phyloP scores from a whole-genome alignment of 2,888 invertebrate genomes.

The Limnephilus auricula region DNA sequence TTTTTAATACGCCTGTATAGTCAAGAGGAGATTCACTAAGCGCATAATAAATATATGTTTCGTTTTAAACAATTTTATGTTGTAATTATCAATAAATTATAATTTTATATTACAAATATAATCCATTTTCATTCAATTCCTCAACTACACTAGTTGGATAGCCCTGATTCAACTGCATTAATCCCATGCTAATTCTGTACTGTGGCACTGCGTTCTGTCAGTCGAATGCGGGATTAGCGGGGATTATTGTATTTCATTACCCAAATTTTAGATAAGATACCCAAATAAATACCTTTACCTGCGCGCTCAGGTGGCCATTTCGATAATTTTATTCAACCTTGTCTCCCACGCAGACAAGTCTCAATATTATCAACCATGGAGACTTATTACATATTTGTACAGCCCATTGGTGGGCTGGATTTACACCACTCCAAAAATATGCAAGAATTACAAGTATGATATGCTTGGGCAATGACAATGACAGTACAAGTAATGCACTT shows the following conservation, averaged over 20 bases:
- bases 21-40: constrained; percentile 49
- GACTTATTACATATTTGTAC: background rate
- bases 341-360: background rate
- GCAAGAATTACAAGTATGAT: background rate
- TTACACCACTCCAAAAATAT: background rate
- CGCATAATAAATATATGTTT: constrained; percentile 59
- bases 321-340: background rate
- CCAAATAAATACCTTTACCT: no score
- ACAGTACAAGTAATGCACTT: no score
- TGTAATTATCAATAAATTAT: constrained; percentile 65
- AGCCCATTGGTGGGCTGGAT: background rate
- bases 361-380: background rate
- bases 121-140: constrained; percentile 54
- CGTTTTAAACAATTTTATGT: constrained; percentile 61
- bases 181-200: background rate
- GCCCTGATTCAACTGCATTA: constrained; percentile 46
- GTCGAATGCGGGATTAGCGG: background rate
- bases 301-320: background rate
- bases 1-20: constrained; percentile 45
- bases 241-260: constrained; percentile 10
- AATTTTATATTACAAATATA: constrained; percentile 63
- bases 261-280: background rate
- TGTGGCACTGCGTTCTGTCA: background rate
- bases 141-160: constrained; percentile 50
- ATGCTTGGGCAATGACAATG: background rate